A percentile compares a stretch with the other conserved stretches of the same genome.
phyloP scores from a whole-genome alignment of 2,888 invertebrate genomes.

The Melolontha melolontha region DNA sequence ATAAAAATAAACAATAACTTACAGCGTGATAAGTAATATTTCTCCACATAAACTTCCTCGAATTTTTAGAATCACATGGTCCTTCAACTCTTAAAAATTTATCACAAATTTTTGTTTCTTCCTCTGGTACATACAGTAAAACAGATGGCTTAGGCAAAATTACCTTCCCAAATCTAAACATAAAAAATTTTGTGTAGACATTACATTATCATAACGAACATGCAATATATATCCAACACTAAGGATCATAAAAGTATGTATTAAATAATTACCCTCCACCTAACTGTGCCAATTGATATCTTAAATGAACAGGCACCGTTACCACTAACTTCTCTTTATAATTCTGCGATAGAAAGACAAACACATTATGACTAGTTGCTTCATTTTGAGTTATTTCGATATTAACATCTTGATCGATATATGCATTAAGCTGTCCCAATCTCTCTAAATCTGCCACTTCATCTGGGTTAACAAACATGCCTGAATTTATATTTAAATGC shows the following conservation, averaged over 20 bases:
- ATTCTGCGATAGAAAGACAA: slow-evolving; percentile 59
- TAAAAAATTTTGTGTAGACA: slow-evolving; percentile 31
- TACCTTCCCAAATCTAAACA: slow-evolving; percentile 60
- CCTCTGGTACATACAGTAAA: slow-evolving; percentile 57
- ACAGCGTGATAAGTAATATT: slow-evolving; percentile 65
- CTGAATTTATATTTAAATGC: slow-evolving; percentile 59
- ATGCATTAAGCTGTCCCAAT: slow-evolving; percentile 57
- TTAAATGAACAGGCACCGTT: slow-evolving; percentile 65
- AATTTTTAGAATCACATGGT: slow-evolving; percentile 59
- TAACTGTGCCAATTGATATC: slow-evolving; percentile 66
- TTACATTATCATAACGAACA: no score
- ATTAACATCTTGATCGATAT: slow-evolving; percentile 62
- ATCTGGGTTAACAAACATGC: slow-evolving; percentile 65
- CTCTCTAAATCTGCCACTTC: slow-evolving; percentile 63
- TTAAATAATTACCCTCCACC: slow-evolving; percentile 60
- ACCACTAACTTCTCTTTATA: slow-evolving; percentile 58
- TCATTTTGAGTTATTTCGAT: slow-evolving; percentile 64
- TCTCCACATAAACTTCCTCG: slow-evolving; percentile 62
- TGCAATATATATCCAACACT: no score
- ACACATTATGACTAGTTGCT: slow-evolving; percentile 59
- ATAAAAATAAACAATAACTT: slow-evolving; percentile 49
- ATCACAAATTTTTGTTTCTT: slow-evolving; percentile 55
- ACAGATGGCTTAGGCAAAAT: slow-evolving; percentile 60
- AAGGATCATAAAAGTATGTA: no score
- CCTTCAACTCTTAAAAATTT: slow-evolving; percentile 58